A percentile compares a stretch with the other conserved stretches of the same genome.
Evolutionary conservation across 2,113 vertebrate genomes (phyloP).

Genomic region (Ovis canadensis): DNA sequence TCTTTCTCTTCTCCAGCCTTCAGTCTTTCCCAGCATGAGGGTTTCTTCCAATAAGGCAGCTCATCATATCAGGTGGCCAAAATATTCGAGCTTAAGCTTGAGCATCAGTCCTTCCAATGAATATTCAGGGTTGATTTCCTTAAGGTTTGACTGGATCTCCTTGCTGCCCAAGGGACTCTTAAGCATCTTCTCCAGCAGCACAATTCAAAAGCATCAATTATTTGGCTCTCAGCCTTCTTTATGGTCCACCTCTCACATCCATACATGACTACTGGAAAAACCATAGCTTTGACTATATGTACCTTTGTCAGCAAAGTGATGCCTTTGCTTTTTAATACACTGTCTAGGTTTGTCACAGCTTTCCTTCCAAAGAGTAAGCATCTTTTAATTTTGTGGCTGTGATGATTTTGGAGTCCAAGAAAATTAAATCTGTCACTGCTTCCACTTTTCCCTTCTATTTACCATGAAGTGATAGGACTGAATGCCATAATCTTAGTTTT

Average conservation of each 20-base stretch:
- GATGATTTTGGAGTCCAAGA: not conserved
- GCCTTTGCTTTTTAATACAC: not conserved
- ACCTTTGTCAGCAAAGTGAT: not conserved
- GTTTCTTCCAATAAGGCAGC: accelerated
- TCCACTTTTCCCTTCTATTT: not conserved
- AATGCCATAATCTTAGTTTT: not conserved
- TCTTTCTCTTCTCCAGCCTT: not conserved
- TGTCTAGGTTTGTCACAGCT: not conserved
- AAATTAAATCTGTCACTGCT: not conserved
- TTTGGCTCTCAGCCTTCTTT: not conserved
- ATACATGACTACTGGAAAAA: not conserved
- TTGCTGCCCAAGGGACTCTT: not conserved
- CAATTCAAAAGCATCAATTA: not conserved
- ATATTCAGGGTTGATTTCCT: not conserved
- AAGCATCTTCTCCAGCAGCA: not conserved
- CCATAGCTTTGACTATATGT: not conserved
- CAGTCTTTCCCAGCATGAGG: not conserved
- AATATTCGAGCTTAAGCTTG: not conserved
- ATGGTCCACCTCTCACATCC: not conserved
- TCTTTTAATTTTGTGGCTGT: not conserved
- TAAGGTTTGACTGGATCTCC: not conserved
- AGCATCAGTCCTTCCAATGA: not conserved
- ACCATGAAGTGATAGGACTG: not conserved
- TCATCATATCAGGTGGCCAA: not conserved
- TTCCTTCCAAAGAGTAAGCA: not conserved